Evolutionary conservation across 2,888 invertebrate genomes (phyloP), one percentile per base, ranked within the genome.

Genomic region (Teleiodes luculella): DNA sequence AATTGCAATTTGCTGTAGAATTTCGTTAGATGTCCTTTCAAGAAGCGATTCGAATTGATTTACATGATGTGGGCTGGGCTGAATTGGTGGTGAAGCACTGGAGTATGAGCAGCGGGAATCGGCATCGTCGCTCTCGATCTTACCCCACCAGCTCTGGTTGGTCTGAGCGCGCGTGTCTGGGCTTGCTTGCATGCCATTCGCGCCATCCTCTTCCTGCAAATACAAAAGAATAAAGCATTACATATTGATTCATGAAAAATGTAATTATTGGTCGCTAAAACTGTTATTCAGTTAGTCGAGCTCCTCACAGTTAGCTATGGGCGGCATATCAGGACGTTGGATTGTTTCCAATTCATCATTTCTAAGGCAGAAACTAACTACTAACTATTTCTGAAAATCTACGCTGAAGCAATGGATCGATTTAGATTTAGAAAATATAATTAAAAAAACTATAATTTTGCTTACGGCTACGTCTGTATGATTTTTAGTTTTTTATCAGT

Each of bases 51-150:
- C 11, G 10, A 3, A 1, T 20, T 5, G 10, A 35, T 41, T 24
- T 14, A 50, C 41, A 16, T 45, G 37, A 13, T 14, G 7, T 16
- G 47, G 18, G 54, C 67, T 62, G 7, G 47, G 43, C 52, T 84
- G 86, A 37, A 81, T 87, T n/a, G 94, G 93, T 18, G 95, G 94
- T 20, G 95, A 95, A 73, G 94, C 93, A 72, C 94, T 95, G 72
- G 95, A 95, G 72, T 94, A 95, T 0, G 95, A 95, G 73, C 94
- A 94, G 63, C 95, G 91, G 30, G 95, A 95, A 77, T 95, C 95
- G 0, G 92, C 92, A 64, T 94, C 94, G 59, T 94, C 94, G 43
- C 92, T 91, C 70, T 93, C 93, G 1, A 89, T 82, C 74, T 90
- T 91, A 52, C 79, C 84, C 80, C 86, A 72, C 72, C 78, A 85